Base-by-base conservation (phyloP, 2,113 vertebrate species). In the Tiliqua scincoides region DNA sequence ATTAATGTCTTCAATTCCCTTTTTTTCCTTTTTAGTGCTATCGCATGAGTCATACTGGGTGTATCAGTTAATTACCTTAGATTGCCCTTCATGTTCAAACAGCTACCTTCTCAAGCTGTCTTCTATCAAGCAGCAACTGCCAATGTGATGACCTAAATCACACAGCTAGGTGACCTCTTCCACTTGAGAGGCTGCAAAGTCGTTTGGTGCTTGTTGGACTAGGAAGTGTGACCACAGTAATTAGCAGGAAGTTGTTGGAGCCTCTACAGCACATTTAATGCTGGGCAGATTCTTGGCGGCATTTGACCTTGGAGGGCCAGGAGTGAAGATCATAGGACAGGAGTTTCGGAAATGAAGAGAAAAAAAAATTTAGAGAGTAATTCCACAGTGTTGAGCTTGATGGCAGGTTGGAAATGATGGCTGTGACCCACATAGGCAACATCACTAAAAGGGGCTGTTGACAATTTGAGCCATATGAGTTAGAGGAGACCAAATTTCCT, bases 201-300 rank as follows among this genome's bases (percentile, higher is more conserved):
- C 83, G 91, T 94, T 89, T 88, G 90, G 72, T 61, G 92, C 94
- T 95, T 92, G 94, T 93, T 95, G 96, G 91, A 94, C 96, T 94
- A 95, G 95, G 95, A 96, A 96, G 96, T 97, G 97, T 96, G 97
- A 97, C 96, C 95, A 93, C 93, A 96, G 95, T 95, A 95, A 97
- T 97, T 97, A 97, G 95, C 95, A 90, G 90, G 68, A 90, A 87
- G 88, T 89, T 93, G 91, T 91, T 87, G 91, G 93, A 68, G 80
- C 80, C 79, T n/a, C n/a, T n/a, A 81, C 59, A 89, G 88, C 86
- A 83, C 43, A 65, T 91, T 93, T 90, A 82, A 92, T 84, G 83
- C 85, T 82, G 85, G 90, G 48, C 90, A 87, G 86, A 81, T 87
- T 90, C 79, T 86, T 91, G 86, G 88, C 73, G 87, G 77, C 88